These are phyloP conservation scores for Pollenia angustigena DNA, from an alignment of 2,888 invertebrate genomes.

Conservation along the genomic window DNA sequence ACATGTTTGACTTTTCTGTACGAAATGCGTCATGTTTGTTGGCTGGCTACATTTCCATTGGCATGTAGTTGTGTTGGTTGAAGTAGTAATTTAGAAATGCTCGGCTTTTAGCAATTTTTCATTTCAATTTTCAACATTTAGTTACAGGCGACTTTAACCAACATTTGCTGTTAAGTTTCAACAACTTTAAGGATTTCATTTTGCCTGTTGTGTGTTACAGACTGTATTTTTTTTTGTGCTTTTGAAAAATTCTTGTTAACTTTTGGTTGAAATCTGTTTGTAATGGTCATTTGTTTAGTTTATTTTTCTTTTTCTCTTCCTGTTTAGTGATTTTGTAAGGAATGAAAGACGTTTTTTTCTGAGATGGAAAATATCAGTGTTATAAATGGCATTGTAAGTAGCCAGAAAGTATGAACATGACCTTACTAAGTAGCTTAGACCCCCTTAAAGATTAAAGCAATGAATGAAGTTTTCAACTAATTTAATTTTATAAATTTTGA, in stretches of 20 bases:
- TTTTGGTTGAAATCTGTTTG: conserved; percentile 27
- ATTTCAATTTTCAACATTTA: conserved; percentile 31
- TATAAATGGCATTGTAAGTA: conserved; percentile 32
- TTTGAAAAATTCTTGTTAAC: conserved; percentile 16
- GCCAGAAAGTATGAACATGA: background rate
- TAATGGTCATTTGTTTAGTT: conserved; percentile 20
- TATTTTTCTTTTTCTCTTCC: background rate
- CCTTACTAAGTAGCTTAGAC: background rate
- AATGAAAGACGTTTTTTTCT: conserved; percentile 9
- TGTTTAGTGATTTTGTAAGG: no score
- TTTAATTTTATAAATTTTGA: conserved; percentile 25
- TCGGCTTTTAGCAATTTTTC: conserved; percentile 28
- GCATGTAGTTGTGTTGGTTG: background rate
- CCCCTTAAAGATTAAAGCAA: background rate
- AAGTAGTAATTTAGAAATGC: conserved; percentile 19
- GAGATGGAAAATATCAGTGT: conserved; percentile 4
- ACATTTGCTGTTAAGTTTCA: conserved; percentile 23
- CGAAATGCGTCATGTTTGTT: background rate
- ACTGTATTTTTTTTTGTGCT: conserved; percentile 4
- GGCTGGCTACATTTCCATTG: background rate
- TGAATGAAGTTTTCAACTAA: conserved; percentile 36
- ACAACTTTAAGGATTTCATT: background rate
- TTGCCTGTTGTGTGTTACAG: background rate
- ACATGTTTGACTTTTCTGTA: conserved; percentile 13
- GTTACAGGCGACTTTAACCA: conserved; percentile 26